Percentiles rank a stretch among this genome's conserved stretches.
Evolutionary conservation across 2,888 invertebrate species (phyloP).

Genomic region (Tubulanus polymorphus): DNA sequence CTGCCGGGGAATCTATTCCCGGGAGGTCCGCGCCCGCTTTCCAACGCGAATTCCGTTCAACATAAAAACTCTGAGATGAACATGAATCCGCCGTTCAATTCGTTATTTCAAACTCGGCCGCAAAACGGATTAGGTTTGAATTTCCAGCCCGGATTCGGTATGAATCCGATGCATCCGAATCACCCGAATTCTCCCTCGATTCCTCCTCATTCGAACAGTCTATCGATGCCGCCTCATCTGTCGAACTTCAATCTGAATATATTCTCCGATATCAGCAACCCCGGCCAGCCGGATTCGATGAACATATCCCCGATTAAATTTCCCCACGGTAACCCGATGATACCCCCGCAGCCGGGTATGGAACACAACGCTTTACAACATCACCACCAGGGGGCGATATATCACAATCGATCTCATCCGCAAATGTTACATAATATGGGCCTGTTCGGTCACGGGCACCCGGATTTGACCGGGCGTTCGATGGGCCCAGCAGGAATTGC

Average conservation of each 20-base stretch:
- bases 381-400: conserved; percentile 31
- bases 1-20: conserved; percentile 38
- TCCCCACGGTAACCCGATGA: conserved; percentile 40
- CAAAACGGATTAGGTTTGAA: conserved; percentile 47
- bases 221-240: conserved; percentile 39
- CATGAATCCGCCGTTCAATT: conserved; percentile 32
- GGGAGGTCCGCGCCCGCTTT: conserved; percentile 30
- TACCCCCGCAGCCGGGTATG: conserved; percentile 34
- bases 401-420: conserved; percentile 39
- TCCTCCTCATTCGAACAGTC: conserved; percentile 31
- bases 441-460: conserved; percentile 46
- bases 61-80: conserved; percentile 34
- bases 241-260: conserved; percentile 49
- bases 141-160: conserved; percentile 43
- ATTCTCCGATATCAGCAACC: conserved; percentile 41
- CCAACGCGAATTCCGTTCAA: conserved; percentile 32
- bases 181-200: conserved; percentile 35
- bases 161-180: conserved; percentile 39
- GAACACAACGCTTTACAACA: conserved; percentile 43
- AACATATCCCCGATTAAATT: conserved; percentile 52
- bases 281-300: conserved; percentile 34
- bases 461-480: conserved; percentile 41
- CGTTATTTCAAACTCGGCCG: conserved; percentile 37
- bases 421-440: conserved; percentile 48
- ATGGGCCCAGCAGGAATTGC: conserved; percentile 24